These are phyloP conservation scores for Vanessa atalanta DNA, from an alignment of 1,140 invertebrate species.

Conservation along the genomic window DNA sequence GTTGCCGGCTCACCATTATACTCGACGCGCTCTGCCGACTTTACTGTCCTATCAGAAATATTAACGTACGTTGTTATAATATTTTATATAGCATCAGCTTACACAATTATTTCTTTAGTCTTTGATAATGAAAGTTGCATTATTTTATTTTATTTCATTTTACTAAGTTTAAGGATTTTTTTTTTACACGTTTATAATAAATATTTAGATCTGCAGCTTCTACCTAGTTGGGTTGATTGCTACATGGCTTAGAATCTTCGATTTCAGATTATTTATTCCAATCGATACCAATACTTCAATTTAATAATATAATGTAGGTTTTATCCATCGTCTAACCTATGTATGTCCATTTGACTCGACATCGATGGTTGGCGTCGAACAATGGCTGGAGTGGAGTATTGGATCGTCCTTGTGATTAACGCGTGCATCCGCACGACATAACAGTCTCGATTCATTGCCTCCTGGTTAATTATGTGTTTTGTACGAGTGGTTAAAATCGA, in stretches of 20 bases:
- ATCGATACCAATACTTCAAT: too few species aligned
- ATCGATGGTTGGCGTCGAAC: slow-evolving; percentile 41
- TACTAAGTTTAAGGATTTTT: too few species aligned
- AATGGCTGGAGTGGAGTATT: slow-evolving; percentile 41
- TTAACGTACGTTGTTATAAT: slow-evolving; percentile 38
- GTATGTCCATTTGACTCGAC: slow-evolving; percentile 32
- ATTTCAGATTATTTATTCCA: too few species aligned
- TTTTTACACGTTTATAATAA: too few species aligned
- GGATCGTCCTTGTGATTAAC: slow-evolving; percentile 59
- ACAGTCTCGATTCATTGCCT: slow-evolving; percentile 44
- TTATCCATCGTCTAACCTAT: slow-evolving; percentile 19
- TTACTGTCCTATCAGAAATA: slow-evolving; percentile 67
- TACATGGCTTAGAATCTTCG: too few species aligned
- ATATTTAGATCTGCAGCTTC: too few species aligned
- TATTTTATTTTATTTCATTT: background rate
- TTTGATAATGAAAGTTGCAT: background rate
- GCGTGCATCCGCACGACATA: slow-evolving; percentile 52
- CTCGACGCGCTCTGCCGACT: slow-evolving; percentile 57
- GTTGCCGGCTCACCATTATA: slow-evolving; percentile 64
- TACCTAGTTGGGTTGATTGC: too few species aligned
- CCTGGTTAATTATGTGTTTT: slow-evolving; percentile 24
- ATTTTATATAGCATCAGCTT: slow-evolving; percentile 37
- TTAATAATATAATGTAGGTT: background rate
- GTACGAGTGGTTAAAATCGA: background rate
- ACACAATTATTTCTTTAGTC: slow-evolving; percentile 5